These are phyloP conservation scores for Myopa tessellatipennis DNA, from an alignment of 2,888 invertebrate genomes.

Conservation along the genomic window DNA sequence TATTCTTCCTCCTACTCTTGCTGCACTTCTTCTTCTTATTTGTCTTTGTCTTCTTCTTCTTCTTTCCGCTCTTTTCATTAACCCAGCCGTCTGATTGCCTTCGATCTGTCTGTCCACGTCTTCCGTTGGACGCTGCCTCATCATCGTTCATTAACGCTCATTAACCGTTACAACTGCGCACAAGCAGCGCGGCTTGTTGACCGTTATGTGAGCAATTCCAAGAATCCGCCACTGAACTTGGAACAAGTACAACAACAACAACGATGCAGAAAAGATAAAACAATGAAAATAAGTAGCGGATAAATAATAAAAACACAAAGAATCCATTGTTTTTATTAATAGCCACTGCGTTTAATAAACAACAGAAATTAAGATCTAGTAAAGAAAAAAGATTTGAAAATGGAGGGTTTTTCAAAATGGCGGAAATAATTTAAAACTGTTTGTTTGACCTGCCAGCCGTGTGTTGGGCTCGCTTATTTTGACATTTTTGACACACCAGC, in stretches of 20 bases:
- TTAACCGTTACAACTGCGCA: constrained; percentile 22
- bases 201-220: constrained; percentile 30
- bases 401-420: neutral
- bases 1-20: neutral
- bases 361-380: neutral
- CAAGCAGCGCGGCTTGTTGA: constrained; percentile 6
- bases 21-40: neutral
- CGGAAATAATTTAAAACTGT: constrained; percentile 25
- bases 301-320: neutral
- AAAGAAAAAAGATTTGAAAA: neutral
- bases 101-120: constrained; percentile 1
- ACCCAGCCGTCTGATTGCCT: constrained; percentile 3
- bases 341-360: neutral
- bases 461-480: neutral
- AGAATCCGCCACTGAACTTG: constrained; percentile 36
- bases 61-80: neutral
- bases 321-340: too few relatives aligned
- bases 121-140: constrained; percentile 46
- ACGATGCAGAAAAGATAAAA: neutral
- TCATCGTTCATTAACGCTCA: constrained; percentile 54
- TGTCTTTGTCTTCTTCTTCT: neutral
- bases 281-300: neutral
- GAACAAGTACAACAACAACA: neutral
- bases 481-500: constrained; percentile 20
- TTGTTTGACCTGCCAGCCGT: neutral